Conservation (phyloP, 2,797 vertebrate species). For the Sciaenops ocellatus region DNA sequence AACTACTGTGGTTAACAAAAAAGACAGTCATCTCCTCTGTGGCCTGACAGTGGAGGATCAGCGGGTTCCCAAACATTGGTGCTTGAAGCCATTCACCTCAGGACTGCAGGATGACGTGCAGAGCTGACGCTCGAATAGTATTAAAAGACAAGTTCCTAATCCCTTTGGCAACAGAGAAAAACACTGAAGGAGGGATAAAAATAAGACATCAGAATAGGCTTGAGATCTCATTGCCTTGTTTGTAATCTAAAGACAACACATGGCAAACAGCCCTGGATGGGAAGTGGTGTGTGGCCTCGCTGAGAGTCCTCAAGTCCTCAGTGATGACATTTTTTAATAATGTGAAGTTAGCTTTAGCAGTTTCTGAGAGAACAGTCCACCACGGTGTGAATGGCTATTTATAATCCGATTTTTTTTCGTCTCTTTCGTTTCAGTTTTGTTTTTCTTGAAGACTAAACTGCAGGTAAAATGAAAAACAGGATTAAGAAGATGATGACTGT, state of each 20-base stretch:
- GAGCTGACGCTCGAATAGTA: constrained; percentile 62
- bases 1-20: constrained; percentile 47
- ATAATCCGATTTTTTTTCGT: neutral
- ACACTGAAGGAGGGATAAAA: constrained; percentile 55
- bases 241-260: constrained; percentile 40
- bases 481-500: neutral
- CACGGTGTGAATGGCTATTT: neutral
- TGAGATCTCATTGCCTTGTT: constrained; percentile 42
- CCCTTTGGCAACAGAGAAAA: constrained; percentile 66
- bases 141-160: constrained; percentile 75
- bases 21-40: constrained; percentile 55
- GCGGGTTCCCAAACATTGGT: constrained; percentile 41
- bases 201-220: constrained; percentile 55
- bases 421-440: neutral
- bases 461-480: neutral
- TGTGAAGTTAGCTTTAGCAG: constrained; percentile 2
- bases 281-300: constrained; percentile 48
- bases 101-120: constrained; percentile 61
- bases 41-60: constrained; percentile 31
- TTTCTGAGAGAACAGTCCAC: neutral
- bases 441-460: neutral
- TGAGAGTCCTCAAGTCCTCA: constrained; percentile 15
- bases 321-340: constrained; percentile 10
- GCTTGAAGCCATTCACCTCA: constrained; percentile 50
- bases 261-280: constrained; percentile 27